A percentile compares a stretch with the other conserved stretches of the same genome.
phyloP scores from a whole-genome alignment of 2,797 vertebrate species.

The Betta splendens region DNA sequence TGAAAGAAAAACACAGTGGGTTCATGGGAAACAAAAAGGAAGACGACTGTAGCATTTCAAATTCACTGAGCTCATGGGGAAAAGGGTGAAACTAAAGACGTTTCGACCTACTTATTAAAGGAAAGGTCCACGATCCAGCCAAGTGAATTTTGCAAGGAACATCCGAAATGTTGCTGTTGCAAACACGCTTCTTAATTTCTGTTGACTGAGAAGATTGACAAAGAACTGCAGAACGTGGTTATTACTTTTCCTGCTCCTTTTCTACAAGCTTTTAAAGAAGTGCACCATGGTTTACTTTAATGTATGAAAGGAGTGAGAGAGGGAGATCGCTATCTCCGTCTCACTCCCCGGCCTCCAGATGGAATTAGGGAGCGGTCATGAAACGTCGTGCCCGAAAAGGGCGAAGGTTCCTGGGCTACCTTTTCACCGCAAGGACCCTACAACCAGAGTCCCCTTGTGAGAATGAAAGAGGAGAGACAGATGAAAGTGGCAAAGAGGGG shows the following conservation, averaged over 20 bases:
- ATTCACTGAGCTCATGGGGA: background rate
- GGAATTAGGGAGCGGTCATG: constrained; percentile 61
- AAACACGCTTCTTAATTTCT: constrained; percentile 61
- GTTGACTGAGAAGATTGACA: constrained; percentile 59
- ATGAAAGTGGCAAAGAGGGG: constrained; percentile 74
- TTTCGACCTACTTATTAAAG: constrained; percentile 41
- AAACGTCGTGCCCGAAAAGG: constrained; percentile 50
- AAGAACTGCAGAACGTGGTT: constrained; percentile 33
- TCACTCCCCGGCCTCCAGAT: constrained; percentile 61
- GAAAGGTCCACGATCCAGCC: constrained; percentile 31
- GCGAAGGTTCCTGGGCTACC: constrained; percentile 66
- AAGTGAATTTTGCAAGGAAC: constrained; percentile 48
- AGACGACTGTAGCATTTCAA: background rate
- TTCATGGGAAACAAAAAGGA: constrained; percentile 4
- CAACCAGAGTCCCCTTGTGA: constrained; percentile 52
- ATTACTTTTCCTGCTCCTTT: constrained; percentile 32
- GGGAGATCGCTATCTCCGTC: constrained; percentile 48
- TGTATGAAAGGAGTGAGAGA: constrained; percentile 29
- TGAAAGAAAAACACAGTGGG: constrained; percentile 2
- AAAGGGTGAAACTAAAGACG: no score
- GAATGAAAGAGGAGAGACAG: constrained; percentile 71
- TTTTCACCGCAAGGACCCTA: constrained; percentile 64
- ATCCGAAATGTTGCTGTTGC: constrained; percentile 41
- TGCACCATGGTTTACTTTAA: constrained; percentile 15
- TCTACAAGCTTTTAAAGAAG: constrained; percentile 10